Percentiles rank a stretch among this genome's conserved stretches.
Evolutionary conservation across 2,113 vertebrate species (phyloP).

Genomic region (human): GRCh38 chr6:90401501-90402000

Average conservation of each 20-base stretch:
- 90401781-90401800: background rate
- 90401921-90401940: background rate
- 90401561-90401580: too few species aligned
- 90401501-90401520: too few species aligned
- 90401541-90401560: too few species aligned
- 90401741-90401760: fast-evolving
- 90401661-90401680: background rate
- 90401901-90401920: background rate
- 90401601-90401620: too few species aligned
- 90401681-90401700: background rate
- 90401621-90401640: too few species aligned
- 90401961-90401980: background rate
- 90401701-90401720: background rate
- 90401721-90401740: background rate
- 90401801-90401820: background rate
- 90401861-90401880: background rate
- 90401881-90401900: background rate
- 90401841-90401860: too few species aligned
- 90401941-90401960: background rate
- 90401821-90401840: background rate
- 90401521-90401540: too few species aligned
- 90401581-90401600: too few species aligned
- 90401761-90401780: background rate
- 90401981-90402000: background rate
- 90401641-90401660: background rate